These are phyloP conservation scores for Zalophus californianus DNA, from an alignment of 2,797 vertebrate genomes.

Conservation along the genomic window DNA sequence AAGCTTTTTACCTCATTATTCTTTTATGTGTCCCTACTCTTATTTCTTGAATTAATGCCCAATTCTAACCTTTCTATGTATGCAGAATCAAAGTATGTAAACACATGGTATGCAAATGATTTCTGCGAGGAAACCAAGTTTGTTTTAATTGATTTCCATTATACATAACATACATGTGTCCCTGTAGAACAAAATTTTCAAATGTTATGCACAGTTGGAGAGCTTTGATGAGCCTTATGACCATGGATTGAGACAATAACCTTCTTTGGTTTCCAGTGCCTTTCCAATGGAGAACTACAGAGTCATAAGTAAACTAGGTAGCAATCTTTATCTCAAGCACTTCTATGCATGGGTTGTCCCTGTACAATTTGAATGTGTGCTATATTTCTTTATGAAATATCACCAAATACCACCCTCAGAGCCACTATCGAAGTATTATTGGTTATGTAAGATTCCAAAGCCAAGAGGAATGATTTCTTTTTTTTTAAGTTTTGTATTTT, in stretches of 20 bases:
- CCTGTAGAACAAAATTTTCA: slow-evolving; percentile 47
- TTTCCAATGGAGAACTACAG: not conserved
- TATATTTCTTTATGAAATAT: not conserved
- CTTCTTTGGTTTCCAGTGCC: not conserved
- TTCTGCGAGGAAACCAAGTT: not conserved
- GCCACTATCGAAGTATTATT: not conserved
- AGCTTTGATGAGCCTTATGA: not conserved
- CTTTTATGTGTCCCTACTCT: not conserved
- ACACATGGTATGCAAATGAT: not conserved
- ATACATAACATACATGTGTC: not conserved
- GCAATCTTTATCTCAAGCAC: not conserved
- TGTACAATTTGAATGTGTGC: not conserved
- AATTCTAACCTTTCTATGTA: slow-evolving; percentile 21
- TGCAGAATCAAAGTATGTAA: not conserved
- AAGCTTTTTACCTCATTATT: not conserved
- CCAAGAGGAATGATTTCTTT: not conserved
- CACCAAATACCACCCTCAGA: not conserved
- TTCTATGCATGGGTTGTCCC: not conserved
- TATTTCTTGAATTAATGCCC: not conserved
- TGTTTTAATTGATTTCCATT: slow-evolving; percentile 36
- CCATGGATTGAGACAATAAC: not conserved
- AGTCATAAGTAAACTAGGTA: not conserved
- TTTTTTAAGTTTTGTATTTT: not conserved
- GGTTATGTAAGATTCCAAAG: slow-evolving; percentile 14
- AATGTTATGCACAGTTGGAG: not conserved